Conservation (phyloP, 2,888 invertebrate genomes). For the Matsumyia berberina region DNA sequence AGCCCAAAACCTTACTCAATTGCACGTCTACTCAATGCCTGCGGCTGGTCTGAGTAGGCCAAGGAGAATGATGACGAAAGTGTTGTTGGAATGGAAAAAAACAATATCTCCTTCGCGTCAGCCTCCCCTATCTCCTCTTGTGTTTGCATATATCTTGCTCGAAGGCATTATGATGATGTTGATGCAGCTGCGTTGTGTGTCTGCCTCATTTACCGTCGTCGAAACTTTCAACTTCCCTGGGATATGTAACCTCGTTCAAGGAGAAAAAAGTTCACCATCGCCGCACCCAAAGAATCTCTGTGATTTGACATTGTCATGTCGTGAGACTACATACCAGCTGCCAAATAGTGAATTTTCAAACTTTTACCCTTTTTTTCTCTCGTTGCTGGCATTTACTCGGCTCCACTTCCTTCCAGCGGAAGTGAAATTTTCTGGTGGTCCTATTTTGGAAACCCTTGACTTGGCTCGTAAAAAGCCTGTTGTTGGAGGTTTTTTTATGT, state of each 20-base stretch:
- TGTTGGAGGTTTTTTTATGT: constrained; percentile 37
- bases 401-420: constrained; percentile 26
- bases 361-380: constrained; percentile 22
- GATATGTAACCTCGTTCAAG: constrained; percentile 34
- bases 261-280: constrained; percentile 30
- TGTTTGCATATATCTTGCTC: constrained; percentile 7
- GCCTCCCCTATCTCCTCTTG: neutral
- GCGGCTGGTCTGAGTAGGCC: constrained; percentile 55
- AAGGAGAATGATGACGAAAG: constrained; percentile 61
- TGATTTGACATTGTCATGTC: constrained; percentile 61
- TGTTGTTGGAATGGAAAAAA: constrained; percentile 29
- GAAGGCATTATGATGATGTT: constrained; percentile 40
- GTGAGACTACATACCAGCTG: constrained; percentile 48
- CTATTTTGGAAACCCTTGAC: constrained; percentile 53
- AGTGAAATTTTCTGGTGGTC: constrained; percentile 36
- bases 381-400: neutral
- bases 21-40: constrained; percentile 45
- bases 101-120: constrained; percentile 11
- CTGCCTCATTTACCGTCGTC: constrained; percentile 14
- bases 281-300: constrained; percentile 23
- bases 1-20: constrained; percentile 15
- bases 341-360: constrained; percentile 58
- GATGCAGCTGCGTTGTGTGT: constrained; percentile 57
- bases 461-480: constrained; percentile 43
- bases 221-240: neutral